phyloP scores from a whole-genome alignment of 2,797 vertebrate species.

The Acrossocheilus fasciatus region DNA sequence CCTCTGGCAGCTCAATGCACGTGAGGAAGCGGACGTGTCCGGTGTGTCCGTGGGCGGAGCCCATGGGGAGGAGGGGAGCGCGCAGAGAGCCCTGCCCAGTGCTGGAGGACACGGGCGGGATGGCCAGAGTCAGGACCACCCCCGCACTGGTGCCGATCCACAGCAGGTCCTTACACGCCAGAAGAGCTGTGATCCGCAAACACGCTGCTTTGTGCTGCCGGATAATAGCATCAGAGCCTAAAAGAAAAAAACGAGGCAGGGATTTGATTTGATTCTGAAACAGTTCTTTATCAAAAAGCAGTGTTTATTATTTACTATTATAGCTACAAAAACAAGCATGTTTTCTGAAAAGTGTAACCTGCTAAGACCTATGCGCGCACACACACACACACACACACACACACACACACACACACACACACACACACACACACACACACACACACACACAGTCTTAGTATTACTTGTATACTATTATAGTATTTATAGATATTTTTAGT shows the following conservation, averaged over 20 bases:
- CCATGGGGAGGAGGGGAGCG: constrained; percentile 82
- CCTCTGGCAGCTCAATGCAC: constrained; percentile 91
- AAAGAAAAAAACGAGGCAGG: not conserved
- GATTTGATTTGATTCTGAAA: not conserved
- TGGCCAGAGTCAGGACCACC: constrained; percentile 89
- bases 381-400: too few relatives aligned
- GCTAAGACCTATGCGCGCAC: too few relatives aligned
- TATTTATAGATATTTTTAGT: too few relatives aligned
- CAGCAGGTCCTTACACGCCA: constrained; percentile 93
- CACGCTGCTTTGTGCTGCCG: constrained; percentile 99
- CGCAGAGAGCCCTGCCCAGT: constrained; percentile 77
- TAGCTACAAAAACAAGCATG: not conserved
- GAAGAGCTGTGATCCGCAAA: constrained; percentile 92
- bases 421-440: too few relatives aligned
- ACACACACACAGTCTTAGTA: too few relatives aligned
- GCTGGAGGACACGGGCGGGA: constrained; percentile 81
- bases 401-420: too few relatives aligned
- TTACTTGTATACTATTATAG: too few relatives aligned
- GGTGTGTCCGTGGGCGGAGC: constrained; percentile 94
- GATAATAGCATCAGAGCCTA: constrained; percentile 97
- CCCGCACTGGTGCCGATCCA: constrained; percentile 98
- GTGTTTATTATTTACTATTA: not conserved
- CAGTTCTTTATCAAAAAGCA: not conserved
- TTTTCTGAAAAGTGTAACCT: not conserved
- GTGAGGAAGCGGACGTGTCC: constrained; percentile 98